Evolutionary conservation across 2,113 vertebrate genomes (phyloP).

Genomic region (Dasyurus viverrinus): DNA sequence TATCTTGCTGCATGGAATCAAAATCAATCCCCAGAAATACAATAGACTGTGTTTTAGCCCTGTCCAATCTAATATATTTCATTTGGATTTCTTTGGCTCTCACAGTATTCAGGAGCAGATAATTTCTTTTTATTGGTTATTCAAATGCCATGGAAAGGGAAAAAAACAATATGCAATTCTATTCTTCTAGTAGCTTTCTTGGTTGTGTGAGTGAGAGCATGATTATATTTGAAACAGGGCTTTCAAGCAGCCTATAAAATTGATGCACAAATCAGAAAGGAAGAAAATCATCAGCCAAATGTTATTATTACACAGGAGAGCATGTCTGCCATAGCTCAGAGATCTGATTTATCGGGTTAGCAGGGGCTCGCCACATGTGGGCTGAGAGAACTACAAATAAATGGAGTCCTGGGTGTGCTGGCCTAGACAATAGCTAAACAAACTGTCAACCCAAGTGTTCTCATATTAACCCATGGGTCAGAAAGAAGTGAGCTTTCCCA

Average conservation of each 20-base stretch:
- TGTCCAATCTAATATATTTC: neutral
- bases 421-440: neutral
- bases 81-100: neutral
- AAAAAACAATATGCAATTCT: conserved; percentile 13
- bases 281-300: conserved; percentile 16
- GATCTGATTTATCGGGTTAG: neutral
- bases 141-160: neutral
- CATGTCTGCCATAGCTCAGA: neutral
- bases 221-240: conserved; percentile 54
- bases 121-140: conserved; percentile 32
- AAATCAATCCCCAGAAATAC: neutral
- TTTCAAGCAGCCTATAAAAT: conserved; percentile 38
- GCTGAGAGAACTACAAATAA: neutral
- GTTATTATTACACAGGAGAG: neutral
- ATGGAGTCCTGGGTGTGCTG: neutral
- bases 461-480: neutral
- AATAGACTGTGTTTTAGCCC: neutral
- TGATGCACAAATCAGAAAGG: neutral
- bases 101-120: neutral
- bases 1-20: conserved; percentile 13
- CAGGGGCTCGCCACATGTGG: neutral
- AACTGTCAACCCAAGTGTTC: neutral
- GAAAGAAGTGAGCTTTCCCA: neutral
- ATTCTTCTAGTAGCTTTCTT: conserved; percentile 26
- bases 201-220: conserved; percentile 42